Evolutionary conservation across 2,113 vertebrate genomes (phyloP).

Genomic region (Albula goreensis): DNA sequence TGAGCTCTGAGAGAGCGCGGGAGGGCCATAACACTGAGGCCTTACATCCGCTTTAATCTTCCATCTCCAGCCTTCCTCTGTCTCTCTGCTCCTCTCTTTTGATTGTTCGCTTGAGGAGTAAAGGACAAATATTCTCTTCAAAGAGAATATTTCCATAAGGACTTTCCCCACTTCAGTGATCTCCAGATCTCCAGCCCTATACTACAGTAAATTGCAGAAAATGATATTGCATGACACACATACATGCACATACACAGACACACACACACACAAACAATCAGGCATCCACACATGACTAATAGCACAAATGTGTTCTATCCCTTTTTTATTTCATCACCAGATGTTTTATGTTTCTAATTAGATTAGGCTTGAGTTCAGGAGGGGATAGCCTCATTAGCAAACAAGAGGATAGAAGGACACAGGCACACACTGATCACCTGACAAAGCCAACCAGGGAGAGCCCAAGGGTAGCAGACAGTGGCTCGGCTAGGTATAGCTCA

Average conservation of each 20-base stretch:
- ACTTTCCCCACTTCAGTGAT: background rate
- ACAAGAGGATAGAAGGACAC: too few relatives aligned
- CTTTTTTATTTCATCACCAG: too few relatives aligned
- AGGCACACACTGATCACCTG: too few relatives aligned
- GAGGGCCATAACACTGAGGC: background rate
- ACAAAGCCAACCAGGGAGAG: too few relatives aligned
- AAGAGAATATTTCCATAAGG: conserved; percentile 11
- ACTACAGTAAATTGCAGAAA: background rate
- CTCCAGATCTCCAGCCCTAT: conserved; percentile 11
- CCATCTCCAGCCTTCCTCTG: background rate
- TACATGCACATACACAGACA: background rate
- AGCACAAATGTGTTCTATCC: background rate
- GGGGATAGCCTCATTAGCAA: too few relatives aligned
- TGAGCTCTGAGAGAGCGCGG: background rate
- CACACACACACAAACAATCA: background rate
- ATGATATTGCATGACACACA: background rate
- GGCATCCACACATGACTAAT: background rate
- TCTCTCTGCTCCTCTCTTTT: background rate
- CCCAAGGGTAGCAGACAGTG: too few relatives aligned
- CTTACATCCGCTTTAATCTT: conserved; percentile 3
- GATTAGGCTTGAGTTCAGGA: too few relatives aligned
- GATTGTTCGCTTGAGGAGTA: background rate
- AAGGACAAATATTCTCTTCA: conserved; percentile 16
- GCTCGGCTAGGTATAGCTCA: too few relatives aligned
- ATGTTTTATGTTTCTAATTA: too few relatives aligned